These are phyloP conservation scores for Collichthys lucidus DNA, from an alignment of 2,113 vertebrate species.

Conservation along the genomic window DNA sequence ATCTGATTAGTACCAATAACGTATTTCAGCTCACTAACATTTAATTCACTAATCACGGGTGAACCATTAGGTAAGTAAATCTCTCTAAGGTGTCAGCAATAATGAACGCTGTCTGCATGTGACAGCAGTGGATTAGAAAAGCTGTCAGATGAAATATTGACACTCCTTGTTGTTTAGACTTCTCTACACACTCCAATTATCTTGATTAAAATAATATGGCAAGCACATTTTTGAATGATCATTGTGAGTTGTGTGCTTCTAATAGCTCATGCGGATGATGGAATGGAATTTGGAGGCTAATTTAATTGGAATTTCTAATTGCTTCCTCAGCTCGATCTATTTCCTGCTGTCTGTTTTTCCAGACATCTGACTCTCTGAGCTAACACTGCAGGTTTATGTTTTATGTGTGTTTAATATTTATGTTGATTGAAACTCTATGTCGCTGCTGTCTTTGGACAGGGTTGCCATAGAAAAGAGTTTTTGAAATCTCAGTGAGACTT, in stretches of 20 bases:
- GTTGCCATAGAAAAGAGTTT: too few species aligned
- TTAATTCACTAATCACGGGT: background rate
- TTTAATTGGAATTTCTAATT: too few species aligned
- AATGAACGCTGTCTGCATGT: background rate
- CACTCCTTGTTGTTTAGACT: background rate
- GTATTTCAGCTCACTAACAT: background rate
- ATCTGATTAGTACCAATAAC: background rate
- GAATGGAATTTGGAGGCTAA: background rate
- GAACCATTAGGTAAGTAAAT: background rate
- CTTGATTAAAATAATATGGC: background rate
- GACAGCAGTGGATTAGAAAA: slow-evolving; percentile 13
- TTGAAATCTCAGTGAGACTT: too few species aligned
- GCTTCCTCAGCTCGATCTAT: too few species aligned
- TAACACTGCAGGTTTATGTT: too few species aligned
- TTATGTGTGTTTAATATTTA: too few species aligned
- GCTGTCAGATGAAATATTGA: slow-evolving; percentile 21
- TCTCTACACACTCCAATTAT: background rate
- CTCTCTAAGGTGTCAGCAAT: background rate
- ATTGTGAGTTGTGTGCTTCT: background rate
- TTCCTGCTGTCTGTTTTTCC: too few species aligned
- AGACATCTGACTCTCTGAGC: too few species aligned
- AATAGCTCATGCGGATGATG: background rate
- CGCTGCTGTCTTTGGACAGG: too few species aligned
- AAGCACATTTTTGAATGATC: background rate
- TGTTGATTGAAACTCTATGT: too few species aligned